Evolutionary conservation across 1,140 invertebrate genomes (phyloP), one percentile per base, ranked within the genome.

Genomic region (Amphibalanus amphitrite): DNA sequence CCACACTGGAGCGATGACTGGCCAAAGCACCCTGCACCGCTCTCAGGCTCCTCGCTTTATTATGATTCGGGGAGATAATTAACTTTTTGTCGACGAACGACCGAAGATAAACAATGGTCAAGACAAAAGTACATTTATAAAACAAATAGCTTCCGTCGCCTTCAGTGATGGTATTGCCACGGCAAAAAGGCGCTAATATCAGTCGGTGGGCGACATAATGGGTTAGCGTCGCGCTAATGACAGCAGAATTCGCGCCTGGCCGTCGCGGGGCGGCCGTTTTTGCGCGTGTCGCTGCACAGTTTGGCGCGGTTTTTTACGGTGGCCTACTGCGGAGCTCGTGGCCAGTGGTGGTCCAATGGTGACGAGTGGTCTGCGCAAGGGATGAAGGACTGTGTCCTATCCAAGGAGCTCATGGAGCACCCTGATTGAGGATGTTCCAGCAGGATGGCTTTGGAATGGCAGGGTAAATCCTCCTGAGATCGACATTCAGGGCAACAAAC

Each of bases 71-170:
- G 47, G 47, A 59, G 47, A 59, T 59, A 59, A 59, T 59, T 59
- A 59, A 17, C 13, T 59, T 59, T 59, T 59, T 59, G 13, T 59
- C 10, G 10, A 20, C 13, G 10, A 20, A 6, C 47, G 47, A 59
- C 47, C 47, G 23, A 59, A 59, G 47, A 59, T 59, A 59, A 59
- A 59, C 47, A 59, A 59, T 20, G 47, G 47, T 20, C 47, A 20
- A 23, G 47, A 59, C 47, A 59, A 59, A 59, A 59, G 47, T 59
- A 59, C 47, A 59, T 59, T 59, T 59, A 59, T 59, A 13, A 59
- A 59, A 59, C 47, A 59, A 59, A 59, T 59, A 59, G 47, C 47
- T 59, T 59, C 47, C 47, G 47, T 59, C 47, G 47, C 47, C 47
- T 1, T 13, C 17, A 59, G 47, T 59, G 47, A 20, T 23, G 47